Conservation (phyloP, 2,797 vertebrate species). For the Syngnathus rostellatus region DNA sequence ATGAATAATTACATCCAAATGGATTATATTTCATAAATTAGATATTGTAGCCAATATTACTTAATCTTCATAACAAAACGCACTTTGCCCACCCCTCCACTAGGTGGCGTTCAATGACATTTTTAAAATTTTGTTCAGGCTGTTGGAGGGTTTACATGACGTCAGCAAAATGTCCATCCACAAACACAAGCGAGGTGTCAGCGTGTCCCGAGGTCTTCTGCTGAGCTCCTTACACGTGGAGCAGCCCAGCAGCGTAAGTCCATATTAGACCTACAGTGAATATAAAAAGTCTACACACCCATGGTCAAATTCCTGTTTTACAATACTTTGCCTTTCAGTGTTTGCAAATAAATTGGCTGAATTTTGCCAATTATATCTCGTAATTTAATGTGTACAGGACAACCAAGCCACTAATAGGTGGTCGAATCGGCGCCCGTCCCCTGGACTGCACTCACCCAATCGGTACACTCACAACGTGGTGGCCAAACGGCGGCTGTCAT, state of each 20-base stretch:
- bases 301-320: too few relatives aligned
- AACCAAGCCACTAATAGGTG: conserved; percentile 26
- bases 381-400: conserved; percentile 39
- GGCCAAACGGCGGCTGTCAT: conserved; percentile 65
- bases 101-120: too few relatives aligned
- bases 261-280: too few relatives aligned
- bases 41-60: too few relatives aligned
- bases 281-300: too few relatives aligned
- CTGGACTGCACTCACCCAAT: conserved; percentile 58
- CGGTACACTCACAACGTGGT: conserved; percentile 46
- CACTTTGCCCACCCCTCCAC: too few relatives aligned
- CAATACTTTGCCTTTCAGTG: too few relatives aligned
- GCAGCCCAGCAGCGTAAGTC: conserved; percentile 49
- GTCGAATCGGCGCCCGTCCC: conserved; percentile 51
- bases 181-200: conserved; percentile 51
- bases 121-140: conserved; percentile 25
- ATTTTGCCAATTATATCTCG: not conserved
- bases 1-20: too few relatives aligned
- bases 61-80: too few relatives aligned
- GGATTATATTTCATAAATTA: too few relatives aligned
- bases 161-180: conserved; percentile 70
- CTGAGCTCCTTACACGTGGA: conserved; percentile 59
- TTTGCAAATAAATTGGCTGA: not conserved
- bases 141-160: conserved; percentile 68
- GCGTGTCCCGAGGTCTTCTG: conserved; percentile 56